These are phyloP conservation scores for Coremacera marginata DNA, from an alignment of 2,888 invertebrate genomes.

Conservation along the genomic window DNA sequence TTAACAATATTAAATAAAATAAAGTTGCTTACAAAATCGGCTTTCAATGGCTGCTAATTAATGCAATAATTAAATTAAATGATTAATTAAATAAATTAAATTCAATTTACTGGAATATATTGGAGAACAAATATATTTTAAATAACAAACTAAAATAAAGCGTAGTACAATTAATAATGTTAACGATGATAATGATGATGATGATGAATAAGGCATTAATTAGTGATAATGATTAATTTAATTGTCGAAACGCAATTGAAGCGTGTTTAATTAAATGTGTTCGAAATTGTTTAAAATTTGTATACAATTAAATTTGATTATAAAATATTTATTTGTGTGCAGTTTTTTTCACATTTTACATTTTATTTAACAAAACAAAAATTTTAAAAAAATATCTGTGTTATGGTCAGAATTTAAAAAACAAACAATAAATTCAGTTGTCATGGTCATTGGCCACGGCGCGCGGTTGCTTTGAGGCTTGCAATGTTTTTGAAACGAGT, in stretches of 20 bases:
- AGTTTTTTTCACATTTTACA: too few relatives aligned
- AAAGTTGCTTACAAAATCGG: neutral
- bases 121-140: neutral
- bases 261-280: neutral
- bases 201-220: conserved; percentile 23
- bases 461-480: neutral
- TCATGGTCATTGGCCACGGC: too few relatives aligned
- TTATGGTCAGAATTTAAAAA: too few relatives aligned
- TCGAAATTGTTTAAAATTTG: neutral
- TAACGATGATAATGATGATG: neutral
- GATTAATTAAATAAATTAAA: neutral
- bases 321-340: too few relatives aligned
- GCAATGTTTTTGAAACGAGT: neutral
- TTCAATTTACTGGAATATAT: too few relatives aligned
- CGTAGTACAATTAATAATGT: too few relatives aligned
- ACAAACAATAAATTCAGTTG: too few relatives aligned
- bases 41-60: conserved; percentile 1
- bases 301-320: neutral
- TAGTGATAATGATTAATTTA: conserved; percentile 10
- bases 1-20: neutral
- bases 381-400: too few relatives aligned
- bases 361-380: too few relatives aligned
- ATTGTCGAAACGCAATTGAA: conserved; percentile 5
- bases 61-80: neutral
- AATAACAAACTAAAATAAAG: too few relatives aligned